Conservation (phyloP, 2,113 vertebrate genomes). For the Epinephelus moara region DNA sequence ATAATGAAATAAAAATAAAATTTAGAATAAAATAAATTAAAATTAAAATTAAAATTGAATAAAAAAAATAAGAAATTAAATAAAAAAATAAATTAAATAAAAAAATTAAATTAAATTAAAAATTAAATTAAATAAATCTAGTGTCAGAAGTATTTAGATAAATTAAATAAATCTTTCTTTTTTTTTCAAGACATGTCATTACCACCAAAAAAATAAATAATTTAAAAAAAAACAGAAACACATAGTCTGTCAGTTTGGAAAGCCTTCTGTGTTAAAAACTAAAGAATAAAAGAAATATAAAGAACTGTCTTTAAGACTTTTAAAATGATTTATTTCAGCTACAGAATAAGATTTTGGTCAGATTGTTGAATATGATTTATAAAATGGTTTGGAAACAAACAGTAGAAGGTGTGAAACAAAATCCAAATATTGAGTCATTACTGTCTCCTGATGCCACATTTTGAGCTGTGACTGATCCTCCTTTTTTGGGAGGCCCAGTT, state of each 20-base stretch:
- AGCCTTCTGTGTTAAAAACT: background rate
- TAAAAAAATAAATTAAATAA: too few species aligned
- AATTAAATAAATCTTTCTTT: too few species aligned
- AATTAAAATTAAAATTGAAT: too few species aligned
- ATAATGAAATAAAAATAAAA: too few species aligned
- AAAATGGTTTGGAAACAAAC: background rate
- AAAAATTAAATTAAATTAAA: too few species aligned
- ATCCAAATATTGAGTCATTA: background rate
- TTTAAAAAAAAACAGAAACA: background rate
- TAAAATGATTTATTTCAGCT: background rate
- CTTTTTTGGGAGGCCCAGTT: background rate
- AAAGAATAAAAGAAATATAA: background rate
- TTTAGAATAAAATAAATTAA: too few species aligned
- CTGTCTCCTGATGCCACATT: constrained; percentile 10
- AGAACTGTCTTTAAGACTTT: background rate
- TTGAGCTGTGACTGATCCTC: background rate
- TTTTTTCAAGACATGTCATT: too few species aligned
- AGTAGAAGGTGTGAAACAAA: background rate
- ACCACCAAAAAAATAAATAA: too few species aligned
- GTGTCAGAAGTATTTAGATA: too few species aligned
- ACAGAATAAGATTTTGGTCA: background rate
- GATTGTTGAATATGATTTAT: background rate
- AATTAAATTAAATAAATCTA: too few species aligned
- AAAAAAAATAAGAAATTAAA: too few species aligned
- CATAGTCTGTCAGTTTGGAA: background rate